These are phyloP conservation scores for Heliothis subflexa DNA, from an alignment of 1,140 invertebrate genomes.

Conservation along the genomic window DNA sequence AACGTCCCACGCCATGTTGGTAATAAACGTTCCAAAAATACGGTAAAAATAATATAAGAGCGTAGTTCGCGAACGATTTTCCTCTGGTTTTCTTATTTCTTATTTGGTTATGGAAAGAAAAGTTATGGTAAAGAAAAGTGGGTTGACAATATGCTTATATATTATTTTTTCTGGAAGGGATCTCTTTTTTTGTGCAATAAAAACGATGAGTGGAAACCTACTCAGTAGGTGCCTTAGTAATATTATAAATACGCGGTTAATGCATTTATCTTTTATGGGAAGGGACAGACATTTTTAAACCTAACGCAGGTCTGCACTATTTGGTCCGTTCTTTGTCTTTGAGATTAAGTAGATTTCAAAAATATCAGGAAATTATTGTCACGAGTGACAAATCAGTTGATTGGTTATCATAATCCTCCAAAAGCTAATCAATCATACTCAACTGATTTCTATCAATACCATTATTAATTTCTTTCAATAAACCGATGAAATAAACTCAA, in stretches of 20 bases:
- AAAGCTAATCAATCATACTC: not conserved
- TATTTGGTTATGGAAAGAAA: slow-evolving; percentile 10
- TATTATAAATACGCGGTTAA: too few species aligned
- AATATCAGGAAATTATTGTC: too few species aligned
- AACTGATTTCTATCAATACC: slow-evolving; percentile 1
- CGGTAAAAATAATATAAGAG: slow-evolving; percentile 32
- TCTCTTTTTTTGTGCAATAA: not conserved
- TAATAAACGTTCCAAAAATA: slow-evolving; percentile 33
- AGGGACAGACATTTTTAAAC: too few species aligned
- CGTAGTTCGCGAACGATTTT: slow-evolving; percentile 36
- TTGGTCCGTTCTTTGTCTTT: too few species aligned
- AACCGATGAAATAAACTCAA: slow-evolving; percentile 1
- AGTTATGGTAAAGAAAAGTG: not conserved
- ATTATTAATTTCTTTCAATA: slow-evolving; percentile 2
- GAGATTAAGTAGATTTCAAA: too few species aligned
- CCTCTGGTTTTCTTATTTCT: not conserved
- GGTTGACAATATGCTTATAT: not conserved
- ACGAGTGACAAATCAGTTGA: not conserved
- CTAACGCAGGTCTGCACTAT: too few species aligned
- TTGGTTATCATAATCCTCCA: not conserved
- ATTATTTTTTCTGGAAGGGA: not conserved
- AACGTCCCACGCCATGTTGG: slow-evolving; percentile 36
- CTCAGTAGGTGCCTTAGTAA: too few species aligned
- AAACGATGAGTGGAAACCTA: too few species aligned
- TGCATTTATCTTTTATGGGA: too few species aligned